Evolutionary conservation across 2,888 invertebrate genomes (phyloP), one percentile per base, ranked within the genome.

Genomic region (Drosophila cracens): DNA sequence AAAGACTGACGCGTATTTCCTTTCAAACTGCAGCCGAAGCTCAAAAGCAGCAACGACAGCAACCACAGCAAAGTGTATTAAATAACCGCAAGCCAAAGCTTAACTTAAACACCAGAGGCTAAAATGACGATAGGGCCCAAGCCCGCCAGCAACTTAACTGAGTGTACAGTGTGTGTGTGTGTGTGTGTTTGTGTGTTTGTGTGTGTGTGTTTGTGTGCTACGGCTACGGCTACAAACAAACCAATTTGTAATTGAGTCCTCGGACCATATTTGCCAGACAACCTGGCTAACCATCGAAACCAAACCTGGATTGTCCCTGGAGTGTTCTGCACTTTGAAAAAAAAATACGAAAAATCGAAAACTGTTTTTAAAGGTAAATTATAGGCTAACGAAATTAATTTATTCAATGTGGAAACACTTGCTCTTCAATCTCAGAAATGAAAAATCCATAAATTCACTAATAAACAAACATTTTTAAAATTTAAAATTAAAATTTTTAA

Each of bases 1-100:
- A 43, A 34, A 27, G 60, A 54, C 48, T 68, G 65, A 62, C 51
- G 69, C 60, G 77, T 67, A 78, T 66, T 74, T 76, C 74, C 71
- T 74, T 71, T 74, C 40, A 63, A 62, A 54, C 62, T 77, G 81
- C 81, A 62, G 46, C 54, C 62, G 18, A 8, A 25, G 4, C 54
- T n/a, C 31, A 31, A 21, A 31, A 31, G 27, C 49, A 49, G 49
- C 46, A 33, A 27, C 59, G 54, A 43, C 60, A 56, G n/a, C 57
- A 67, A 80, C 79, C 73, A 57, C 80, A 74, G 66, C 68, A 79
- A 84, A 82, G 79, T 80, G 84, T 87, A 87, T 87, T 89, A 83
- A 87, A 85, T 77, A 87, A 87, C 87, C 87, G 83, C 87, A 89
- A 81, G 74, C 83, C 83, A 85, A 79, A 78, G 76, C 72, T 87